These are phyloP conservation scores for Drosophila ironensis DNA, from an alignment of 1,140 invertebrate species.

Conservation along the genomic window DNA sequence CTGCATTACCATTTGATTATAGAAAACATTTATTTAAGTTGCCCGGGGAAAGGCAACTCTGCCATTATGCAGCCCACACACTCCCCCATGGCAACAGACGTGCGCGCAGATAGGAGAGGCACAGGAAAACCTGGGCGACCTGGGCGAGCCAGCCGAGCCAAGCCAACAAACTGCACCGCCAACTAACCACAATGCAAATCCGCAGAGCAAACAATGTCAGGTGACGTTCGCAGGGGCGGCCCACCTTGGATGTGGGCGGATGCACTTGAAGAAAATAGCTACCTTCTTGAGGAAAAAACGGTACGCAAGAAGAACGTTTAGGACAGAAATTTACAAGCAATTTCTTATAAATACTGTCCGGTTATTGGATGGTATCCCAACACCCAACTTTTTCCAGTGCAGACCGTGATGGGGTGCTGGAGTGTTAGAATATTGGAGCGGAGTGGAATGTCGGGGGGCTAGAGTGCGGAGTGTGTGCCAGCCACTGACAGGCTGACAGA, in stretches of 20 bases:
- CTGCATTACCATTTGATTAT: constrained; percentile 80
- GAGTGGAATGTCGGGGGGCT: neutral
- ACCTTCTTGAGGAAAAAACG: too few species aligned
- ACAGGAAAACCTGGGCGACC: neutral
- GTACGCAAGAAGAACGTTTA: too few species aligned
- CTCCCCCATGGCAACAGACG: neutral
- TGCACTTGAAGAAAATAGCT: constrained; percentile 1
- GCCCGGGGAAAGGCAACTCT: constrained; percentile 29
- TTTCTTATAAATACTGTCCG: too few species aligned
- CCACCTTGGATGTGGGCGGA: constrained; percentile 20
- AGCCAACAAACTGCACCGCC: constrained; percentile 68
- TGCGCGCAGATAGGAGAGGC: neutral
- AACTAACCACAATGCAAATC: constrained; percentile 79
- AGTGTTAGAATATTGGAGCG: neutral
- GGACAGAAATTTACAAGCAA: too few species aligned
- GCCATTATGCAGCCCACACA: constrained; percentile 50
- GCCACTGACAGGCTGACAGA: constrained; percentile 67
- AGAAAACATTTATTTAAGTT: constrained; percentile 79
- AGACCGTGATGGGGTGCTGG: neutral
- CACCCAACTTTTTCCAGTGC: too few species aligned
- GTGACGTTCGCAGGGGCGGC: constrained; percentile 51
- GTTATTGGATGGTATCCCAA: too few species aligned
- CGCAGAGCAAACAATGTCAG: constrained; percentile 79
- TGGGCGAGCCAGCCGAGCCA: constrained; percentile 13
- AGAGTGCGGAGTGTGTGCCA: constrained; percentile 15